phyloP scores from a whole-genome alignment of 2,797 vertebrate species.

The Microctenopoma lineatum region DNA sequence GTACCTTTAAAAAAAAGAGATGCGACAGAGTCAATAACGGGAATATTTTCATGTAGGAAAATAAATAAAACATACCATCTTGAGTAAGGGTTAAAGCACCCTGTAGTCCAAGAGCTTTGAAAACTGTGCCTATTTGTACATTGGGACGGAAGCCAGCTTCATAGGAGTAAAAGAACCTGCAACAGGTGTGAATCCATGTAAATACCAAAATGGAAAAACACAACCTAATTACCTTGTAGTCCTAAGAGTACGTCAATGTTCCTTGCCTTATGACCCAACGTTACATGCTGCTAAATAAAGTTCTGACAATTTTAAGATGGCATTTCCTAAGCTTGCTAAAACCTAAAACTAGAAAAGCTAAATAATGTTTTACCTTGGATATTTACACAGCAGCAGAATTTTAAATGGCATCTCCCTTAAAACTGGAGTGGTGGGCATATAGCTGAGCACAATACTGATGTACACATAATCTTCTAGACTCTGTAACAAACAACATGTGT shows the following conservation, averaged over 20 bases:
- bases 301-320: neutral
- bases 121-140: conserved; percentile 41
- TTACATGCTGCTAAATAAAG: neutral
- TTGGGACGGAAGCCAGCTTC: conserved; percentile 61
- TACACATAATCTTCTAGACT: conserved; percentile 27
- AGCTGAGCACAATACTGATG: conserved; percentile 50
- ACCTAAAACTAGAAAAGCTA: neutral
- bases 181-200: neutral
- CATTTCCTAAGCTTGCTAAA: too few species aligned
- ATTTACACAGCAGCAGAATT: conserved; percentile 66
- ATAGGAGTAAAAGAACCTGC: conserved; percentile 70
- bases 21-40: fast-evolving
- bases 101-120: conserved; percentile 44
- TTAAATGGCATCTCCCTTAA: conserved; percentile 67
- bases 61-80: conserved; percentile 65
- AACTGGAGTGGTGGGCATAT: conserved; percentile 40
- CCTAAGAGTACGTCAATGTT: neutral
- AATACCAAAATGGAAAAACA: neutral
- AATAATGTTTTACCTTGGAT: conserved; percentile 62
- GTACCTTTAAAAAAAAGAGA: neutral
- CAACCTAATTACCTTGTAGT: neutral
- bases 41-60: neutral
- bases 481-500: conserved; percentile 54
- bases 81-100: conserved; percentile 32
- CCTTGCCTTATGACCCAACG: neutral